Conservation (phyloP, 2,888 invertebrate species). For the Thera obeliscata region DNA sequence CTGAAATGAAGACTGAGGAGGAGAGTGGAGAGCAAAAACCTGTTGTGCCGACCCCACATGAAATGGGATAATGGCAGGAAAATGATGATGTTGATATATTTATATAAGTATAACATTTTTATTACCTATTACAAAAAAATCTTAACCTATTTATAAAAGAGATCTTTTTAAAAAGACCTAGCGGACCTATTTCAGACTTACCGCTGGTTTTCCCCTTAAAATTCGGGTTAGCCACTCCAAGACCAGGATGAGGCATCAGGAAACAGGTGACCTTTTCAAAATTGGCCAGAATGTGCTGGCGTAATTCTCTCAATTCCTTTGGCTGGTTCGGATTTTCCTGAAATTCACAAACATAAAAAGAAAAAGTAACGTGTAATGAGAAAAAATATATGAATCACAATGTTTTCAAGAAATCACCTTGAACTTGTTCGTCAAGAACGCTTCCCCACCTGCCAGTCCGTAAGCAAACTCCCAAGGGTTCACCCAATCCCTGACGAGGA, state of each 20-base stretch:
- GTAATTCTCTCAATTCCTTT: constrained; percentile 35
- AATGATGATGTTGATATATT: too few species aligned
- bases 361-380: not conserved
- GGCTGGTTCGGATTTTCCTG: constrained; percentile 29
- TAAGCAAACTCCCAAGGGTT: constrained; percentile 96
- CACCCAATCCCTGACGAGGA: constrained; percentile 97
- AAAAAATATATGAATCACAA: not conserved
- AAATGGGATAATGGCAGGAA: too few species aligned
- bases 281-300: constrained; percentile 31
- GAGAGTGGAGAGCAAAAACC: too few species aligned
- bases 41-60: too few species aligned
- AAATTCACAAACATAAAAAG: constrained; percentile 5
- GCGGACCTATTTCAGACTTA: constrained; percentile 1
- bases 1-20: too few species aligned
- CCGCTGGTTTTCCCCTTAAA: constrained; percentile 37
- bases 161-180: too few species aligned
- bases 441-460: constrained; percentile 93
- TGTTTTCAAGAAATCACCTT: constrained; percentile 77
- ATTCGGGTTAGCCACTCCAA: constrained; percentile 18
- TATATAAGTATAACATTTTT: too few species aligned
- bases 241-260: constrained; percentile 44
- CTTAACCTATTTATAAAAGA: too few species aligned
- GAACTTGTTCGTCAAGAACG: constrained; percentile 92
- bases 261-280: constrained; percentile 41
- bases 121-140: too few species aligned